phyloP scores from a whole-genome alignment of 2,113 vertebrate genomes.

The Sporophila hypoxantha region DNA sequence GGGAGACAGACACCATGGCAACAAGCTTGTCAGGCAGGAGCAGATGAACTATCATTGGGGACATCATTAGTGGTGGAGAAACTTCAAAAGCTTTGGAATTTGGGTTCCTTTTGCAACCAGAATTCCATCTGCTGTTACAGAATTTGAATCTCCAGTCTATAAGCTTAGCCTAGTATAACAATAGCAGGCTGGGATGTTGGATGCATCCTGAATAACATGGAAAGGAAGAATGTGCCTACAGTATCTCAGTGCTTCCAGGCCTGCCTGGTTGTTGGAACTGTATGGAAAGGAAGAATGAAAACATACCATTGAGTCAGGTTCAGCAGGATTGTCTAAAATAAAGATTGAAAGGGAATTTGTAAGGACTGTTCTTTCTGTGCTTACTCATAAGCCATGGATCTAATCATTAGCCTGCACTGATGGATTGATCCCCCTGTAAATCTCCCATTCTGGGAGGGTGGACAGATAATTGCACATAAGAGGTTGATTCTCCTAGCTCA shows the following conservation, averaged over 20 bases:
- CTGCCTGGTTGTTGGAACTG: not conserved
- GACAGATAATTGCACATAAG: not conserved
- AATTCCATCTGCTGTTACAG: not conserved
- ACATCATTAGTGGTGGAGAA: constrained; percentile 37
- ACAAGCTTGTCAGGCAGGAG: constrained; percentile 36
- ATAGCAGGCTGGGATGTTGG: not conserved
- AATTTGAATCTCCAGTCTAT: not conserved
- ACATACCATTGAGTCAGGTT: not conserved
- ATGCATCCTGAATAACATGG: not conserved
- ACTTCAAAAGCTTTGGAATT: constrained; percentile 20
- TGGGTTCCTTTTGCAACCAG: not conserved
- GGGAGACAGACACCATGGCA: constrained; percentile 50
- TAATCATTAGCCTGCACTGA: not conserved
- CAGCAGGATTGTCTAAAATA: not conserved
- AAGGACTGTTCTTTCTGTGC: not conserved
- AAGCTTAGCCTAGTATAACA: not conserved
- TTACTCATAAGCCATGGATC: not conserved
- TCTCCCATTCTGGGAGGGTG: not conserved
- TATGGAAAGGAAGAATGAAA: not conserved
- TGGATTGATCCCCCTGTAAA: not conserved
- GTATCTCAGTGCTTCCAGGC: not conserved
- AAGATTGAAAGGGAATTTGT: not conserved
- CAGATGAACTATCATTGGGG: constrained; percentile 5
- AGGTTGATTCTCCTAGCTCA: not conserved
- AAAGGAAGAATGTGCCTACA: not conserved